Evolutionary conservation across 2,888 invertebrate species (phyloP).

Genomic region (Xestia sexstrigata): DNA sequence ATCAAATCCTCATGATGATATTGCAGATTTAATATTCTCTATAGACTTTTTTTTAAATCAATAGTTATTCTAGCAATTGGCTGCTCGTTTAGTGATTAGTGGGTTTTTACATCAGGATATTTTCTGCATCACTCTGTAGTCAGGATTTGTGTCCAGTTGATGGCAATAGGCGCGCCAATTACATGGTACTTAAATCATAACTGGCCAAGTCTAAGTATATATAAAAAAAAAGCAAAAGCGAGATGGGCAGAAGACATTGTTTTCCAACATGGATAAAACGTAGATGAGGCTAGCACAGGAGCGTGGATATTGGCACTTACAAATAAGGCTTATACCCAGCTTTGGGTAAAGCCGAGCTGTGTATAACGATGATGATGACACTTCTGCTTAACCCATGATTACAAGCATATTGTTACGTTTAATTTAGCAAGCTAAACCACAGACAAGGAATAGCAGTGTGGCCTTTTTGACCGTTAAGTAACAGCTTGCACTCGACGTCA

Average conservation of each 20-base stretch:
- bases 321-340: background rate
- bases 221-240: no score
- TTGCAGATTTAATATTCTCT: background rate
- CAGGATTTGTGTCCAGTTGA: background rate
- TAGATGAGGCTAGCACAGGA: background rate
- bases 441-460: slow-evolving; percentile 19
- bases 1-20: background rate
- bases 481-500: slow-evolving; percentile 37
- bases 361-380: background rate
- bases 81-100: background rate
- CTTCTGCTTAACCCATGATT: background rate
- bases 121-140: background rate
- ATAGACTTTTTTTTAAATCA: background rate
- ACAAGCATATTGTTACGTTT: background rate
- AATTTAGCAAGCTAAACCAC: slow-evolving; percentile 10
- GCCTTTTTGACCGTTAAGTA: slow-evolving; percentile 43
- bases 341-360: background rate
- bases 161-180: background rate
- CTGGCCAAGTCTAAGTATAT: background rate
- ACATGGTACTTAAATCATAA: background rate
- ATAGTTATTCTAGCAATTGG: slow-evolving; percentile 1
- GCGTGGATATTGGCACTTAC: background rate
- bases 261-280: background rate
- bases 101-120: background rate
- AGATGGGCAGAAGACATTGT: background rate